A percentile compares a stretch with the other conserved stretches of the same genome.
phyloP scores from a whole-genome alignment of 1,140 invertebrate species.

The Hycleus cichorii region DNA sequence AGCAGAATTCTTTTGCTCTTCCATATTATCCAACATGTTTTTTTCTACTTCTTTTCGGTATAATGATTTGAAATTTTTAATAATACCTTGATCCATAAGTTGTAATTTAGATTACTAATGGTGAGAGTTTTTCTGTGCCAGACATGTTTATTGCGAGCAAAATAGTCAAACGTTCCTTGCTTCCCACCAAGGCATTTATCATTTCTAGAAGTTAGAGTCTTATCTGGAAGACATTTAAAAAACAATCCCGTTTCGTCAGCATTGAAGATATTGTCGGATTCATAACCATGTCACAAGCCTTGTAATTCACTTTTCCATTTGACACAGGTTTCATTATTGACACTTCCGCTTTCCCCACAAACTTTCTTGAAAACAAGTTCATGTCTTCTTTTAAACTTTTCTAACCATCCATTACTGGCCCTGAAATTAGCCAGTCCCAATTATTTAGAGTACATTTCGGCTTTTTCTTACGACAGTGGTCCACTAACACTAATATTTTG shows the following conservation, averaged over 20 bases:
- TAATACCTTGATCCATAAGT: too few relatives aligned
- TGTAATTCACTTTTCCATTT: constrained; percentile 6
- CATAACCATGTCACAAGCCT: constrained; percentile 13
- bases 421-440: too few relatives aligned
- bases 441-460: too few relatives aligned
- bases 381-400: too few relatives aligned
- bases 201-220: constrained; percentile 23
- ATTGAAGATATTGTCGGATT: constrained; percentile 38
- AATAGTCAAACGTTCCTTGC: constrained; percentile 41
- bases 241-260: constrained; percentile 33
- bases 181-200: constrained; percentile 25
- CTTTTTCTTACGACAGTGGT: too few relatives aligned
- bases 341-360: constrained; percentile 6
- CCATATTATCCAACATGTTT: too few relatives aligned
- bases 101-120: constrained; percentile 29
- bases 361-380: background rate
- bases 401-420: too few relatives aligned
- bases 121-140: constrained; percentile 41
- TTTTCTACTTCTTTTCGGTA: too few relatives aligned
- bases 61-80: too few relatives aligned
- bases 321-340: background rate
- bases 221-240: constrained; percentile 35
- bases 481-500: too few relatives aligned
- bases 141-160: constrained; percentile 39
- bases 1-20: too few relatives aligned